Evolutionary conservation across 2,113 vertebrate genomes (phyloP).

Genomic region (Redunca redunca): DNA sequence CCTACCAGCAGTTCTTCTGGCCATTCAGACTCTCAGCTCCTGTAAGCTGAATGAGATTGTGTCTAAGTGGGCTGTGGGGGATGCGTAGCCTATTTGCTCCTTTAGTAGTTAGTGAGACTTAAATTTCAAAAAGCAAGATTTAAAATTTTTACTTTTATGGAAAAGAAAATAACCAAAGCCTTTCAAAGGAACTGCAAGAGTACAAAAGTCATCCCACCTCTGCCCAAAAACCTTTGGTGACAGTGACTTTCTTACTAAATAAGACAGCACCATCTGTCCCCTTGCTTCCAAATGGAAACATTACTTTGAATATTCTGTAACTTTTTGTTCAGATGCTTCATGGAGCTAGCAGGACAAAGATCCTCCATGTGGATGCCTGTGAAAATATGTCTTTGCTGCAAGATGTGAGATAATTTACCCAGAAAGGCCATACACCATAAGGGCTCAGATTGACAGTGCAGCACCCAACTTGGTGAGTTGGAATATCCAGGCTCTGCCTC

Average conservation of each 20-base stretch:
- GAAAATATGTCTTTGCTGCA: background rate
- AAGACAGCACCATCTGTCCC: conserved; percentile 54
- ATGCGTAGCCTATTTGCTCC: background rate
- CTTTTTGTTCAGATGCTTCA: conserved; percentile 51
- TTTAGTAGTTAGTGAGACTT: background rate
- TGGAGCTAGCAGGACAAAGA: conserved; percentile 43
- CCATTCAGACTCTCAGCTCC: background rate
- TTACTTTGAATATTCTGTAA: conserved; percentile 35
- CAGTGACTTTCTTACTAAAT: conserved; percentile 36
- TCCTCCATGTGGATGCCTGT: background rate
- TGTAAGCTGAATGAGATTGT: background rate
- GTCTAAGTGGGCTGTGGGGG: background rate
- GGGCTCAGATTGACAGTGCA: background rate
- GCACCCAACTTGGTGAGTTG: background rate
- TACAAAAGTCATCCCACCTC: conserved; percentile 38
- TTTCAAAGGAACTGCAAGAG: conserved; percentile 31
- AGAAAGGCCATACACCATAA: background rate
- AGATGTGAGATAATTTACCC: background rate
- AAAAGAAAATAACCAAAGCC: conserved; percentile 9
- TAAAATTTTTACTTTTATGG: conserved; percentile 26
- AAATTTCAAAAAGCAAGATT: conserved; percentile 6
- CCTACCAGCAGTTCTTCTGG: background rate
- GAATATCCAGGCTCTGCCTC: background rate
- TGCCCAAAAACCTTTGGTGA: conserved; percentile 19
- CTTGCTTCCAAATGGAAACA: conserved; percentile 32